Evolutionary conservation across 2,888 invertebrate species (phyloP).

Genomic region (Hydraecia micacea): DNA sequence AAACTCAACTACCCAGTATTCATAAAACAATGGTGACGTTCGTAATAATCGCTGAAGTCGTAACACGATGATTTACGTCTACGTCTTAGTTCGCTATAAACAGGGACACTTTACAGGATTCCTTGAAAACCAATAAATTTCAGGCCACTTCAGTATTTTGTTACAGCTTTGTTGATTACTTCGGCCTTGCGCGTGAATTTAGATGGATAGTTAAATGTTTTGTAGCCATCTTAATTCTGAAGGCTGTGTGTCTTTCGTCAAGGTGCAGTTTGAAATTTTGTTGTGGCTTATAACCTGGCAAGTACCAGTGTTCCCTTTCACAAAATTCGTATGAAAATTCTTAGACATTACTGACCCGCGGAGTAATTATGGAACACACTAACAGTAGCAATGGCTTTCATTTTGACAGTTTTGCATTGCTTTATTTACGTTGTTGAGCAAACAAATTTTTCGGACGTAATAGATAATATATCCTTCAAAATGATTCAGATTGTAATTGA

Average conservation of each 20-base stretch:
- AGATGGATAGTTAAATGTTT: constrained; percentile 34
- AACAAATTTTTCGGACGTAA: background rate
- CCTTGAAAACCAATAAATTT: constrained; percentile 58
- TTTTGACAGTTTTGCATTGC: background rate
- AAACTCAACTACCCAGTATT: constrained; percentile 16
- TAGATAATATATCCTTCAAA: background rate
- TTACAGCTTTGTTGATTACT: constrained; percentile 56
- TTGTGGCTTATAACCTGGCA: no score
- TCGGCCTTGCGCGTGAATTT: constrained; percentile 52
- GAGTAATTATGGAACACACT: background rate
- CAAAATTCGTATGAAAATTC: background rate
- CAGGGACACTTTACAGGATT: constrained; percentile 60
- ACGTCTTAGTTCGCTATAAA: constrained; percentile 41
- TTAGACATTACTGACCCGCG: background rate
- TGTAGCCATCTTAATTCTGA: constrained; percentile 13
- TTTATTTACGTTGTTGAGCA: background rate
- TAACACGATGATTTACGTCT: constrained; percentile 57
- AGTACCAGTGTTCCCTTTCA: no score
- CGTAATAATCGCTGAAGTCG: constrained; percentile 44
- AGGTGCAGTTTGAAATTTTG: background rate
- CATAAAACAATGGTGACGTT: constrained; percentile 48
- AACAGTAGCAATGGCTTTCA: background rate
- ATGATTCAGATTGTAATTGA: background rate
- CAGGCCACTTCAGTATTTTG: constrained; percentile 45
- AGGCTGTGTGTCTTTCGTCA: background rate